Percentiles rank a stretch among this genome's conserved stretches.
These are phyloP conservation scores for Pyralis farinalis DNA, from an alignment of 2,888 invertebrate genomes.

Conservation along the genomic window DNA sequence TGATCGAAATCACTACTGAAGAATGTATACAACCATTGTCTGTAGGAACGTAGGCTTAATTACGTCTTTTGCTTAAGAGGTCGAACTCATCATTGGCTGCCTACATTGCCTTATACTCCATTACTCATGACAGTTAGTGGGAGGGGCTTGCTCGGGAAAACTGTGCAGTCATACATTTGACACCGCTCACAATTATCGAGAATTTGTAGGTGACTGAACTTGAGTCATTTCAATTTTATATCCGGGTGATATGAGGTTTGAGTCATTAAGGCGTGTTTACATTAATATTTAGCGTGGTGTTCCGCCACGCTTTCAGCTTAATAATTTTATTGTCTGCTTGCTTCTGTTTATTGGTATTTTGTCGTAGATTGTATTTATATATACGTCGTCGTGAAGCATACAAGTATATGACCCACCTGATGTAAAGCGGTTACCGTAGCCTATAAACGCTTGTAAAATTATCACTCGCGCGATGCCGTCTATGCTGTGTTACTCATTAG, in stretches of 20 bases:
- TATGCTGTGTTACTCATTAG: too few relatives aligned
- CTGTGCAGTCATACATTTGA: constrained; percentile 11
- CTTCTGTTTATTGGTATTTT: too few relatives aligned
- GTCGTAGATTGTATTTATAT: too few relatives aligned
- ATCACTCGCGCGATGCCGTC: too few relatives aligned
- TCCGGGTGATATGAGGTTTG: constrained; percentile 5
- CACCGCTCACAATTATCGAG: constrained; percentile 16
- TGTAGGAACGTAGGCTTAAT: not conserved
- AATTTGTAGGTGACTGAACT: constrained; percentile 16
- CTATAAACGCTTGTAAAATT: too few relatives aligned
- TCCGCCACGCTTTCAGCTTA: too few relatives aligned
- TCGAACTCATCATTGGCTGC: not conserved
- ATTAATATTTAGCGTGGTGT: too few relatives aligned
- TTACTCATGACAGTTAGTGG: not conserved
- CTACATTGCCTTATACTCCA: not conserved
- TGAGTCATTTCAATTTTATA: not conserved
- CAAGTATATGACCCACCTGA: too few relatives aligned
- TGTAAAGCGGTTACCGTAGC: too few relatives aligned
- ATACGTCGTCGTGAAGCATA: too few relatives aligned
- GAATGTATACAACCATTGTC: not conserved
- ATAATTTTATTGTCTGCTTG: too few relatives aligned
- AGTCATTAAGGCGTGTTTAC: too few relatives aligned
- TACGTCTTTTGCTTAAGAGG: not conserved
- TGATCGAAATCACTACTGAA: not conserved
- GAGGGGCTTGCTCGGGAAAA: constrained; percentile 4